These are phyloP conservation scores for Craseonycteris thonglongyai DNA, from an alignment of 2,113 vertebrate genomes.

Conservation along the genomic window DNA sequence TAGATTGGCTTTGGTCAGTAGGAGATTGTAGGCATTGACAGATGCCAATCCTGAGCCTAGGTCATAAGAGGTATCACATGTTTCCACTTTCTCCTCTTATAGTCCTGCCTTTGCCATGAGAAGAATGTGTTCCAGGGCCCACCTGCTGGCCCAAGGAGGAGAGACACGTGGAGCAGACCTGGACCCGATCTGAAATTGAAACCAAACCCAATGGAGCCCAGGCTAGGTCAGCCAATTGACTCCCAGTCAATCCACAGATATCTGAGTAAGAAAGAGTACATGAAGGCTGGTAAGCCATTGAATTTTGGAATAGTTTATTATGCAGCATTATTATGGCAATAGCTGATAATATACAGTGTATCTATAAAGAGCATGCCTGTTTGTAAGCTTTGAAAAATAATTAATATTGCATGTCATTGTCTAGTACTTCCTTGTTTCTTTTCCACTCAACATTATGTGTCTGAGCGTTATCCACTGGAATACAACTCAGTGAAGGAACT, in stretches of 20 bases:
- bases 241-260: not conserved
- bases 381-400: not conserved
- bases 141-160: not conserved
- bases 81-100: not conserved
- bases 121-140: not conserved
- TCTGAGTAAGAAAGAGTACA: not conserved
- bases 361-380: not conserved
- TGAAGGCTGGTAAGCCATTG: not conserved
- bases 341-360: not conserved
- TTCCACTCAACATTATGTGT: not conserved
- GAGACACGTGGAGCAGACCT: not conserved
- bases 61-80: not conserved
- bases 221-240: not conserved
- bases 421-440: conserved; percentile 24
- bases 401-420: not conserved
- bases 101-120: not conserved
- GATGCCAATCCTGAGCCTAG: not conserved
- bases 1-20: not conserved
- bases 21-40: not conserved
- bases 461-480: not conserved
- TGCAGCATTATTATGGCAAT: not conserved
- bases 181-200: not conserved
- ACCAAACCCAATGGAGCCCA: not conserved
- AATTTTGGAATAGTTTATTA: not conserved
- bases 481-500: not conserved